These are phyloP conservation scores for Erethizon dorsatum DNA, from an alignment of 2,797 vertebrate species.

Conservation along the genomic window DNA sequence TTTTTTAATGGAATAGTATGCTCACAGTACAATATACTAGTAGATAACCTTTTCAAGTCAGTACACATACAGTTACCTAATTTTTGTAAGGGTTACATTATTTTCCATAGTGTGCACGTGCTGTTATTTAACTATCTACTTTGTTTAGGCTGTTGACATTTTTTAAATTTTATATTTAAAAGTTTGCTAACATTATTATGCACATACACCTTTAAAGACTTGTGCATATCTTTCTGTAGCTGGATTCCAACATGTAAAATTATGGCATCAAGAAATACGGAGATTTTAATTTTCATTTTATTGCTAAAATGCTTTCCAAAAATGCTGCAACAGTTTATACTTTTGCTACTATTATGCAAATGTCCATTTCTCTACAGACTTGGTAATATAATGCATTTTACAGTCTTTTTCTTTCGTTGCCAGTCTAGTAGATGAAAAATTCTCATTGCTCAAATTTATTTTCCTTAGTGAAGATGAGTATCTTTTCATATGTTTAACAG, in stretches of 20 bases:
- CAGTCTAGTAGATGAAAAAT: neutral
- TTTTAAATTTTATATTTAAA: neutral
- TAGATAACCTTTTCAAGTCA: constrained; percentile 24
- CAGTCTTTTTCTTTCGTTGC: constrained; percentile 29
- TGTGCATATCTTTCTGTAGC: neutral
- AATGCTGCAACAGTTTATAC: neutral
- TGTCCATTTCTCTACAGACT: constrained; percentile 27
- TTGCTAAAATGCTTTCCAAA: constrained; percentile 36
- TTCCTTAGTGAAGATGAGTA: neutral
- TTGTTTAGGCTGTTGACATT: neutral
- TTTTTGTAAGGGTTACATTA: neutral
- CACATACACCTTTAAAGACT: neutral
- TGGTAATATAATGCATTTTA: neutral
- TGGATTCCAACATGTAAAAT: neutral
- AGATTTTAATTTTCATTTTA: constrained; percentile 37
- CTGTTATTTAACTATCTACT: neutral
- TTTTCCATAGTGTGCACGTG: neutral
- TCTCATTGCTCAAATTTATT: constrained; percentile 6
- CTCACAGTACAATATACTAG: neutral
- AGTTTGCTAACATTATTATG: neutral
- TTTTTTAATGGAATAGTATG: neutral
- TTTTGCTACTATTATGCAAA: neutral
- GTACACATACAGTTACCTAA: neutral
- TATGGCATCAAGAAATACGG: neutral
- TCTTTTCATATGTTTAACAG: constrained; percentile 36